Base-by-base conservation (phyloP, 2,888 invertebrate species). In the Mimas tiliae region DNA sequence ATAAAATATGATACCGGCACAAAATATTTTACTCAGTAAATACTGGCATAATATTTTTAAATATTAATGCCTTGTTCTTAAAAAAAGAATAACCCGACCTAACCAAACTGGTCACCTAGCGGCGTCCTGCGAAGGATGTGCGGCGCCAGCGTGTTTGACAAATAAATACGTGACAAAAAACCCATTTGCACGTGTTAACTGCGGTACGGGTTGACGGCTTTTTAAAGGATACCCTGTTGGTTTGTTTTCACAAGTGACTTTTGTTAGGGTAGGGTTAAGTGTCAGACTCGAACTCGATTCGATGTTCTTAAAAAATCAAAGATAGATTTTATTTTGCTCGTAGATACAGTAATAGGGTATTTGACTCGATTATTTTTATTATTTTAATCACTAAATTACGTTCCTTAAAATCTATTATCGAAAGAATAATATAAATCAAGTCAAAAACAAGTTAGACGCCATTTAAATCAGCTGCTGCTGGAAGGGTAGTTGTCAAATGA, bases 101-200 rank as follows among this genome's bases (percentile, higher is more conserved):
- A 14, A 27, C 33, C 52, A 38, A 58, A 16, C 58, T 21, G 58
- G 58, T 58, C 58, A 58, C 42, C 38, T 58, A 42, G 58, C 38
- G 38, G 58, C 55, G 12, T 58, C 38, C 19, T 52, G 12, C 58
- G 51, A 50, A 51, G 47, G 64, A 68, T 65, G 68, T 68, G 68
- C 48, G 68, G 68, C 68, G 68, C 68, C 68, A 42, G 52, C 58
- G 58, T 38, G 34, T 62, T 62, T 45, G 48, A 62, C 68, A 66
- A 66, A 68, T 63, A 65, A 34, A 68, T 65, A 68, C 65, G 8
- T 64, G 34, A 68, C 68, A 68, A 68, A 68, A 68, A 66, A 65
- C 47, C 50, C 66, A 68, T 68, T 68, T 68, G 64, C 68, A 68
- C 65, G 66, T 68, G 68, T 68, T 68, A 68, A 68, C 58, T 19